Base-by-base conservation (phyloP, 2,888 invertebrate species). In the Zaprionus bogoriensis region DNA sequence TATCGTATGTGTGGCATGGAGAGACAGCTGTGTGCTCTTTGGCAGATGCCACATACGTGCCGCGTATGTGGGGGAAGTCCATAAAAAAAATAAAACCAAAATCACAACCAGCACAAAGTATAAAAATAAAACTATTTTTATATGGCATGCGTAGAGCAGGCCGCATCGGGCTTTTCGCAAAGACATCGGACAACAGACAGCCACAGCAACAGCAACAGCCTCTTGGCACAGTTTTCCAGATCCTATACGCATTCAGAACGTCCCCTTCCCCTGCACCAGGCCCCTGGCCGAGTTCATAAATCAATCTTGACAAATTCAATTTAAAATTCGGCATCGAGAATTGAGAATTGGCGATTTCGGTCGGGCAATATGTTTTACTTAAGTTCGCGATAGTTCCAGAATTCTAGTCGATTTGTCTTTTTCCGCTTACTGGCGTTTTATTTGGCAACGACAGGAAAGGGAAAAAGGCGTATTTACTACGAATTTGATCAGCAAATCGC, bases 361-460 rank as follows among this genome's bases (percentile, higher is more conserved):
- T 19, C 23, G 38, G 45, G 68, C 68, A 71, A 81, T 75, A 72
- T 78, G 85, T 68, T 61, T 19, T 42, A 12, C 23, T 25, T 42
- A 9, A 30, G 30, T 22, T 44, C 20, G 28, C 20, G 41, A 27
- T 4, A 10, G 20, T 10, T 3, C 5, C 27, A 47, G n/a, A 82
- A 81, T 90, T 90, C 89, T 87, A 84, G 90, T 90, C 88, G 89
- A 90, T 90, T 89, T 91, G 91, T 91, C 91, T 91, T 91, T 91
- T 91, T 91, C 91, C 91, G 91, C 91, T 91, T 91, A 91, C 91
- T 91, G 91, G 86, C 91, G 90, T 90, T 90, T 82, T 84, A 79
- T 83, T 87, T 67, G 84, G 19, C 86, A 89, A 85, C 90, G 91
- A 89, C 91, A 91, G 91, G 89, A 90, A 91, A 90, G 90, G 89